These are phyloP conservation scores for Adelosebastes latens DNA, from an alignment of 2,797 vertebrate genomes.

Conservation along the genomic window DNA sequence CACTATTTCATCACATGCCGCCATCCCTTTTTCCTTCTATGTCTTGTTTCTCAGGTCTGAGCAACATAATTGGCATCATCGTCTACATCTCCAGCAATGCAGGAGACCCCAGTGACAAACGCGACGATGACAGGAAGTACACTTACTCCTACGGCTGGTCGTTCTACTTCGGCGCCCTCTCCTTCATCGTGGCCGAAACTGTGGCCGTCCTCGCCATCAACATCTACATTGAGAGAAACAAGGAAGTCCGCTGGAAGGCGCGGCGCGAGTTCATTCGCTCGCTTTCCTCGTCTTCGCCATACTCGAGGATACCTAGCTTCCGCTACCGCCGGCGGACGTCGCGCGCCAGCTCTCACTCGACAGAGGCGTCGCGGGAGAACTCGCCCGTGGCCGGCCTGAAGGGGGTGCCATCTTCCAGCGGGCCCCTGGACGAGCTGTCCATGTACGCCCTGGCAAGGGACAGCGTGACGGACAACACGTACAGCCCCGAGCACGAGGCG, in stretches of 20 bases:
- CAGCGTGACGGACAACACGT: slow-evolving; percentile 88
- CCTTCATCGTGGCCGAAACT: slow-evolving; percentile 96
- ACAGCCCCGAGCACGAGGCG: slow-evolving; percentile 93
- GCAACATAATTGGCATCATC: slow-evolving; percentile 99
- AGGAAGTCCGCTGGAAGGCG: slow-evolving; percentile 91
- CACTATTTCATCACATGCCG: background rate
- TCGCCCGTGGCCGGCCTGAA: slow-evolving; percentile 90
- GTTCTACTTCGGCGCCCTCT: slow-evolving; percentile 98
- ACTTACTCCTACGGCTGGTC: slow-evolving; percentile 98
- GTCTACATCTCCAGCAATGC: slow-evolving; percentile 99
- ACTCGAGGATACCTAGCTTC: slow-evolving; percentile 97
- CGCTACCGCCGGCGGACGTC: slow-evolving; percentile 92
- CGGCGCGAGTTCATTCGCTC: slow-evolving; percentile 92
- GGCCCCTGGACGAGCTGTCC: slow-evolving; percentile 93
- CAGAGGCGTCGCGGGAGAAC: slow-evolving; percentile 91
- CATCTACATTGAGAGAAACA: slow-evolving; percentile 98
- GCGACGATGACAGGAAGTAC: slow-evolving; percentile 96
- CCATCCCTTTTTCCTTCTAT: background rate
- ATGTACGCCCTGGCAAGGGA: slow-evolving; percentile 97
- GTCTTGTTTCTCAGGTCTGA: slow-evolving; percentile 85
- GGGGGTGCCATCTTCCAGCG: slow-evolving; percentile 82
- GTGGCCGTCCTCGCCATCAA: slow-evolving; percentile 96
- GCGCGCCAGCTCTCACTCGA: slow-evolving; percentile 92
- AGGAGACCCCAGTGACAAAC: slow-evolving; percentile 95
- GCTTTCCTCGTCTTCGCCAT: slow-evolving; percentile 91